Evolutionary conservation across 2,888 invertebrate species (phyloP).

Genomic region (Apodemia zela): DNA sequence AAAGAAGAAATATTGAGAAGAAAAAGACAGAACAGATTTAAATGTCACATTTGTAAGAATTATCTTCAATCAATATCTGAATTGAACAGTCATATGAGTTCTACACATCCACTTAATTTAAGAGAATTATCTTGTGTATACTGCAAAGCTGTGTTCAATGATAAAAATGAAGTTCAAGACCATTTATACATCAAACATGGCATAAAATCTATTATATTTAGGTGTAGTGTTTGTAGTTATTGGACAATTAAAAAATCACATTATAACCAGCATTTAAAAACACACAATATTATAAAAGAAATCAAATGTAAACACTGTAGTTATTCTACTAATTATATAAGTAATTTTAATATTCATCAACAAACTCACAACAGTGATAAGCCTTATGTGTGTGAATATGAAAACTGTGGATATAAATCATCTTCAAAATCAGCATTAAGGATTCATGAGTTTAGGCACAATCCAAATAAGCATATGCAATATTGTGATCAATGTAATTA

Average conservation of each 20-base stretch:
- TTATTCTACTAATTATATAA: constrained; percentile 39
- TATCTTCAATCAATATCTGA: constrained; percentile 30
- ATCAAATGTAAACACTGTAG: constrained; percentile 39
- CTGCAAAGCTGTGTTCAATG: constrained; percentile 38
- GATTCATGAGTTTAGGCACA: constrained; percentile 47
- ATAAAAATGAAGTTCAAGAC: constrained; percentile 28
- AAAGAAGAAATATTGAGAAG: constrained; percentile 32
- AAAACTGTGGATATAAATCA: constrained; percentile 35
- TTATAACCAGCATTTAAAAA: constrained; percentile 39
- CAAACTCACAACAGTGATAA: constrained; percentile 39
- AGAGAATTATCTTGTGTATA: constrained; percentile 34
- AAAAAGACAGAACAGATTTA: constrained; percentile 34
- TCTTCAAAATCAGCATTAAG: constrained; percentile 40
- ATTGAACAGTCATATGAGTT: constrained; percentile 36
- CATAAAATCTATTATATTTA: constrained; percentile 26
- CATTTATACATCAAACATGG: constrained; percentile 37
- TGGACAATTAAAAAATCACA: constrained; percentile 40
- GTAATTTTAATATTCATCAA: constrained; percentile 46
- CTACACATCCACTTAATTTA: constrained; percentile 29
- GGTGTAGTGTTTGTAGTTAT: constrained; percentile 41
- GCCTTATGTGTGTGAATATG: constrained; percentile 36
- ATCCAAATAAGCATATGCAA: constrained; percentile 39
- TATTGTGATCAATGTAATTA: constrained; percentile 53
- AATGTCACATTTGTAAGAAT: constrained; percentile 41
- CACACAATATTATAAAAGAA: constrained; percentile 33